Conservation (phyloP, 2,113 vertebrate species). For the Coryphaenoides rupestris region DNA sequence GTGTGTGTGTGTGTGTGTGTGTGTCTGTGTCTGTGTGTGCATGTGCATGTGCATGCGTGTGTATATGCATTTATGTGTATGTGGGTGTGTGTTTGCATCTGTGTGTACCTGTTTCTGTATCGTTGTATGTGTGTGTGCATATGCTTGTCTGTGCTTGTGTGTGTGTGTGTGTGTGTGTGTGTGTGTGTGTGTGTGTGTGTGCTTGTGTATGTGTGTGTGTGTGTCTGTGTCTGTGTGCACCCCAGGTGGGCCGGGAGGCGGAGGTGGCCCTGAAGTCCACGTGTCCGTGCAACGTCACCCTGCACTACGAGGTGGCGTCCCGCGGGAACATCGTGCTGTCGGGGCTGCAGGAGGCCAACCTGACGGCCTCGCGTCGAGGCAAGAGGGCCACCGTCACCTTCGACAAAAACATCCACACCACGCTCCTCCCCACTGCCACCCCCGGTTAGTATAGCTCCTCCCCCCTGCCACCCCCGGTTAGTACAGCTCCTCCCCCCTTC, state of each 20-base stretch:
- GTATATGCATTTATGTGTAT: conserved; percentile 2
- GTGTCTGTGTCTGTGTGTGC: conserved; percentile 6
- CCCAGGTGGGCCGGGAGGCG: conserved; percentile 83
- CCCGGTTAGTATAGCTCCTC: conserved; percentile 52
- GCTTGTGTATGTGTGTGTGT: background rate
- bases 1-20: background rate
- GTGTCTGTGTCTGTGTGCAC: background rate
- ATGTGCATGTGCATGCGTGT: background rate
- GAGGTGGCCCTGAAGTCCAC: conserved; percentile 83
- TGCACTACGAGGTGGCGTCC: conserved; percentile 86
- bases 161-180: conserved; percentile 1
- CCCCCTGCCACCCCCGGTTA: conserved; percentile 58
- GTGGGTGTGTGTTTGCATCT: background rate
- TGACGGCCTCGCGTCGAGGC: conserved; percentile 69
- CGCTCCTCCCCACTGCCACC: conserved; percentile 57
- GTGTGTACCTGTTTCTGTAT: background rate
- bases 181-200: background rate
- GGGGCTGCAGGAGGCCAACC: conserved; percentile 71
- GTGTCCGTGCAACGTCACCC: conserved; percentile 86
- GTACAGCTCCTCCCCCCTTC: background rate
- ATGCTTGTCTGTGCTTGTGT: background rate
- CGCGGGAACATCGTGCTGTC: conserved; percentile 88
- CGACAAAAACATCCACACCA: conserved; percentile 69
- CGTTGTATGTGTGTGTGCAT: background rate
- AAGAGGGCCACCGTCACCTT: conserved; percentile 74